Evolutionary conservation across 2,888 invertebrate species (phyloP), one percentile per base, ranked within the genome.

Genomic region (Bugula neritina): DNA sequence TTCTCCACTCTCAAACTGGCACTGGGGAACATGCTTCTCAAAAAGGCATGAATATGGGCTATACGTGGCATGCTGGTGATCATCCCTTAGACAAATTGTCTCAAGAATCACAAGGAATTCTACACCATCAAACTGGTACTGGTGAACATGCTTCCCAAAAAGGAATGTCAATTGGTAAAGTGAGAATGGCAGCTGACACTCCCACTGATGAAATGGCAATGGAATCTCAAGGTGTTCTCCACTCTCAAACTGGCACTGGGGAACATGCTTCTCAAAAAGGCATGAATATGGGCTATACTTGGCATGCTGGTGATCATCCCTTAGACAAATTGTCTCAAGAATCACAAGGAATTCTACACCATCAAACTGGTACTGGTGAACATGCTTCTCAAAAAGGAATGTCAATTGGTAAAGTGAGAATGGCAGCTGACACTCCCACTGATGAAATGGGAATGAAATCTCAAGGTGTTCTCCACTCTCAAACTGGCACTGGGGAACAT

Each of bases 91-190:
- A 43, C 2, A 21, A 43, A 2, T 13, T 71, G 31, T 71, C 52
- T 27, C 52, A 71, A 25, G 71, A 71, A 13, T 54, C 52, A 25
- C 71, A 71, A 31, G 71, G 71, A 25, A 71, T 71, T 17, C 54
- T 71, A 5, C 54, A 70, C n/a, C 21, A 21, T 13, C 54, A 54
- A 17, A 71, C 31, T 5, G 54, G 52, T 27, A 27, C 52, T 29
- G 54, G 54, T 43, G 27, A 35, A 10, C 25, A 35, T 70, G 54
- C 70, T 23, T 70, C 70, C 13, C 63, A 63, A n/a, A 63, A 63
- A 31, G 63, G 63, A 31, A 63, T 63, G 63, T 25, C 21, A 27
- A 63, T 63, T 63, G 63, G 63, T 10, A 63, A 63, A 63, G 27
- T 31, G 2, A 63, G 63, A 63, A 27, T 25, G 31, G 63, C 29